Evolutionary conservation across 1,140 invertebrate species (phyloP), one percentile per base, ranked within the genome.

Genomic region (Papilio dardanus): DNA sequence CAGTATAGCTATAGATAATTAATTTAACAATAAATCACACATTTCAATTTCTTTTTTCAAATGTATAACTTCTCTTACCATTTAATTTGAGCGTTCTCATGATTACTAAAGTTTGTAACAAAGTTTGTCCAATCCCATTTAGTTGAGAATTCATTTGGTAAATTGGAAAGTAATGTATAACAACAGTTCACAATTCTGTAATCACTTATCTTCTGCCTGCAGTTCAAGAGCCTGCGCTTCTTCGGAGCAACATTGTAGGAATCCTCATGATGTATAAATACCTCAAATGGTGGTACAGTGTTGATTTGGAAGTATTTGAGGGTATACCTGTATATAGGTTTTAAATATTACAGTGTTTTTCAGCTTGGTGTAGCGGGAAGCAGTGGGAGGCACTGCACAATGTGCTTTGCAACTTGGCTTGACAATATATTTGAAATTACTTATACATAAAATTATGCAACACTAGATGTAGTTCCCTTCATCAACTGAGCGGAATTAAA

Each of bases 61-160:
- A n/a, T n/a, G n/a, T n/a, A n/a, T n/a, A n/a, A n/a, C n/a, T n/a
- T n/a, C n/a, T n/a, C 10, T 82, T 82, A 91, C 90, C 90, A 92
- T 90, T 84, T 84, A 73, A 92, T 87, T 77, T 89, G 81, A 37
- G 78, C 54, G 83, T 88, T 79, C 46, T 87, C 81, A 83, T 93
- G 86, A 62, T 79, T 75, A 66, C 84, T 85, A 74, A 89, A 93
- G 40, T 85, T 90, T 0, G 77, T 77, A 5, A 93, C 75, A 87
- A 93, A 93, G n/a, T 83, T 89, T 0, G 88, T 87, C 92, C 92
- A 93, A 74, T 93, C 86, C 92, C 92, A 93, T 87, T 92, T 91
- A 10, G 76, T 54, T 31, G 90, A 84, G 10, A 93, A 78, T 73
- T 91, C 89, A 87, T 92, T 92, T 1, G 92, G 91, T 31, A 92